A percentile compares a stretch with the other conserved stretches of the same genome.
Evolutionary conservation across 2,113 vertebrate genomes (phyloP).

Genomic region (Actenoides hombroni): DNA sequence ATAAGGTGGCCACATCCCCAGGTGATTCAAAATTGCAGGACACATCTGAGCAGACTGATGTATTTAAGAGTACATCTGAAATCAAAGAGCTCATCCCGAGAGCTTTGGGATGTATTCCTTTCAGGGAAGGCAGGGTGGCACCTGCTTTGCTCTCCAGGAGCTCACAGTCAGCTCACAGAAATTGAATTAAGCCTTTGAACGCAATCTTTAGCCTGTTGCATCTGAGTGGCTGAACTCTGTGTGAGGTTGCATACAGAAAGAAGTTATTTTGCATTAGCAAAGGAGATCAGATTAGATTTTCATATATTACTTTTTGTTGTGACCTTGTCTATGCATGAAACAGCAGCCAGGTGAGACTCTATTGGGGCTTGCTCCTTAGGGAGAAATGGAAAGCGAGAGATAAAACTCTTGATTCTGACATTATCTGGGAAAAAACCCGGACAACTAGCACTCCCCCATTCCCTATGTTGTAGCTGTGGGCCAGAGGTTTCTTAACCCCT

Average conservation of each 20-base stretch:
- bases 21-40: slow-evolving; percentile 9
- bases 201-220: slow-evolving; percentile 19
- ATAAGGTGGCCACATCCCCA: background rate
- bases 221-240: slow-evolving; percentile 25
- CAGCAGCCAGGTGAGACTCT: slow-evolving; percentile 11
- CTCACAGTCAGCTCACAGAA: slow-evolving; percentile 7
- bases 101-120: background rate
- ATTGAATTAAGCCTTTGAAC: slow-evolving; percentile 55
- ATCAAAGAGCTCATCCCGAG: slow-evolving; percentile 2
- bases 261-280: slow-evolving; percentile 15
- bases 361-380: background rate
- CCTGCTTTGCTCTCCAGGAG: background rate
- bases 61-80: background rate
- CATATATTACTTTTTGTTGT: slow-evolving; percentile 33
- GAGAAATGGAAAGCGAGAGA: background rate
- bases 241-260: slow-evolving; percentile 17
- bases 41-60: background rate
- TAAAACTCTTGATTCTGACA: background rate
- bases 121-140: background rate
- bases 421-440: background rate
- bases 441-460: background rate
- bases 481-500: background rate
- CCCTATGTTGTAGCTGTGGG: rapidly evolving
- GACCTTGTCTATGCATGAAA: slow-evolving; percentile 4
- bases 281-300: slow-evolving; percentile 46